These are phyloP conservation scores for Caenorhabditis latens DNA, from an alignment of 1,140 invertebrate species.

Conservation along the genomic window DNA sequence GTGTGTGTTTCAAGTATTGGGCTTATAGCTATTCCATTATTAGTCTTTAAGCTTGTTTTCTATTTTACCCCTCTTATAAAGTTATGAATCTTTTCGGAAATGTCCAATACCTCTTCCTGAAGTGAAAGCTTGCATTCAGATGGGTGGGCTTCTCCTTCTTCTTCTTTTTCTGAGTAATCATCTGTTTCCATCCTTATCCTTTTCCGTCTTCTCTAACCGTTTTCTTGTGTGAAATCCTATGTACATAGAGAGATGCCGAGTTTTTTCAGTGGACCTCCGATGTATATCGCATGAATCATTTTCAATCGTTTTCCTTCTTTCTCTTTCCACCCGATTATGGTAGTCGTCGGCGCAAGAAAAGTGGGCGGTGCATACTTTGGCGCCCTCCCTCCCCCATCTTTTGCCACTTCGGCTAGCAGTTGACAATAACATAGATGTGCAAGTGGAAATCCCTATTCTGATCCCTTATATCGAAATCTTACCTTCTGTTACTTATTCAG, in stretches of 20 bases:
- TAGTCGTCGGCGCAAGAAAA: slow-evolving; percentile 43
- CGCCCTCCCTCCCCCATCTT: background rate
- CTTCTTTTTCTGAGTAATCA: background rate
- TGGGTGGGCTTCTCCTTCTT: slow-evolving; percentile 35
- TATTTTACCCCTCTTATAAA: background rate
- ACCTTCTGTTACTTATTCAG: background rate
- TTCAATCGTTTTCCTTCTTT: slow-evolving; percentile 44
- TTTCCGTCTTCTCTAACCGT: slow-evolving; percentile 22
- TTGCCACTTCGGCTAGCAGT: background rate
- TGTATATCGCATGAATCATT: slow-evolving; percentile 55
- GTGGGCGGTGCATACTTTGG: slow-evolving; percentile 42
- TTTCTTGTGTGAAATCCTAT: slow-evolving; percentile 29
- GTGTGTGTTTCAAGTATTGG: slow-evolving; percentile 52
- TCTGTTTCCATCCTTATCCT: background rate
- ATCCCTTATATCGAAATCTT: background rate
- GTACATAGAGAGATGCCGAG: slow-evolving; percentile 43
- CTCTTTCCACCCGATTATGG: slow-evolving; percentile 42
- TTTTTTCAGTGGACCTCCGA: slow-evolving; percentile 49
- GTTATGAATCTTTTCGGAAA: background rate
- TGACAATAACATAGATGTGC: background rate
- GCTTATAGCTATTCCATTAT: slow-evolving; percentile 46
- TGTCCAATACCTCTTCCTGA: background rate
- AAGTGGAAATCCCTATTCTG: background rate
- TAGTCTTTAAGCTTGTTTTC: slow-evolving; percentile 50
- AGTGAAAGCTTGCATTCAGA: slow-evolving; percentile 20